phyloP scores from a whole-genome alignment of 2,888 invertebrate species.

The Machimus rusticus region DNA sequence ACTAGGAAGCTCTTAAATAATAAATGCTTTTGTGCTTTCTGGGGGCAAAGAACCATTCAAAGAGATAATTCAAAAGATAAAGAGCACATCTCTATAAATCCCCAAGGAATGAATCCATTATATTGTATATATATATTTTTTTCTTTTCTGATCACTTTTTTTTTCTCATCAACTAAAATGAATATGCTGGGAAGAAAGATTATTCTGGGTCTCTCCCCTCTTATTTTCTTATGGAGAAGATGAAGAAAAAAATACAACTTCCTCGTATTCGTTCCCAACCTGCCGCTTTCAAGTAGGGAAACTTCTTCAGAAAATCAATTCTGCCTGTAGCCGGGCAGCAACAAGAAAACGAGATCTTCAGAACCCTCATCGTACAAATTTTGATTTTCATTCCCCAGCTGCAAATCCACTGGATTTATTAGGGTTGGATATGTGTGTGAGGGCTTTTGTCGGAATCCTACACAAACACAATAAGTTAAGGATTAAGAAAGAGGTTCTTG shows the following conservation, averaged over 20 bases:
- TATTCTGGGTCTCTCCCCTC: conserved; percentile 5
- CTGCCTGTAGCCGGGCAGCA: neutral
- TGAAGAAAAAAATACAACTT: neutral
- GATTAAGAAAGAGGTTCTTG: conserved; percentile 31
- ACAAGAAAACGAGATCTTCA: conserved; percentile 15
- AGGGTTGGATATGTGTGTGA: neutral
- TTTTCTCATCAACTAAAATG: neutral
- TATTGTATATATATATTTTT: neutral
- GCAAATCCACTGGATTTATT: neutral
- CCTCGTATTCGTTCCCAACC: conserved; percentile 6
- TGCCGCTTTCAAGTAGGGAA: neutral
- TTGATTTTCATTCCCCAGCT: conserved; percentile 26
- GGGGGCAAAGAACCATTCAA: neutral
- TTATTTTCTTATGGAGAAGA: neutral
- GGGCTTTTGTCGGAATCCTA: neutral
- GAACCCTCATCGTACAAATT: conserved; percentile 20
- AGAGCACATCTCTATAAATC: neutral
- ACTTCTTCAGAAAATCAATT: conserved; percentile 37
- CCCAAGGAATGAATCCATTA: neutral
- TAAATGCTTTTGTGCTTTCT: neutral
- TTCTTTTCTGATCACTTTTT: conserved; percentile 17
- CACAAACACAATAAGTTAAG: neutral
- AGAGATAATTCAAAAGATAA: conserved; percentile 1
- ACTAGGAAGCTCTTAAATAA: neutral
- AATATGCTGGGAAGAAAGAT: conserved; percentile 1